Conservation (phyloP, 92 coral and sea anemone species). For the Micromussa lordhowensis region DNA sequence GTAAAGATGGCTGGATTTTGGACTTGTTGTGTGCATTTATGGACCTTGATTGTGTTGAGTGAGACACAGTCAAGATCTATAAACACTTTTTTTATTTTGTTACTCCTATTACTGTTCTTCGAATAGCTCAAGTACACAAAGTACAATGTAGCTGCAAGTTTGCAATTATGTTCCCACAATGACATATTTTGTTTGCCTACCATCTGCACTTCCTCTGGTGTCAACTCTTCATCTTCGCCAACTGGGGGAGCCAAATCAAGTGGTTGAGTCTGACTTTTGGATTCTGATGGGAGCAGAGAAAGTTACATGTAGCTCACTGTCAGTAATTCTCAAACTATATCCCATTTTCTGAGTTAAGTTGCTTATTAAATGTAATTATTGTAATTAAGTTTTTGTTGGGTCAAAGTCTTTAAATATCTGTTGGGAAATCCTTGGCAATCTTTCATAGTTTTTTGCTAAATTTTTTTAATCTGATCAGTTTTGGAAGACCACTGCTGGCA, state of each 20-base stretch:
- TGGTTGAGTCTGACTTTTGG: not conserved
- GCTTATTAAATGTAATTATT: too few species aligned
- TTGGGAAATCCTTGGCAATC: not conserved
- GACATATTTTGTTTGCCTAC: slow-evolving; percentile 31
- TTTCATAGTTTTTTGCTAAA: not conserved
- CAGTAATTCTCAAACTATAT: too few species aligned
- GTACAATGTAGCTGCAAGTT: not conserved
- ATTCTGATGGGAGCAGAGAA: not conserved
- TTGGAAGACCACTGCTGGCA: too few species aligned
- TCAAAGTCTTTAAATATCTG: not conserved
- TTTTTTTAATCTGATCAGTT: too few species aligned
- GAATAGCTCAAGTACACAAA: not conserved
- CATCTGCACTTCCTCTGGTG: slow-evolving; percentile 91
- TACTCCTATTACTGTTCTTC: not conserved
- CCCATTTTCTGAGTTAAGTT: too few species aligned
- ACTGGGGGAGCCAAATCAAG: slow-evolving; percentile 49
- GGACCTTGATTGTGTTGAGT: too few species aligned
- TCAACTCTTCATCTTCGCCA: slow-evolving; percentile 75
- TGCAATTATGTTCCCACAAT: not conserved
- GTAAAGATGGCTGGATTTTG: too few species aligned
- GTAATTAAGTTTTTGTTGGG: too few species aligned
- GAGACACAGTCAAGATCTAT: too few species aligned
- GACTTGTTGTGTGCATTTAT: too few species aligned
- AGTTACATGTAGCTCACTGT: not conserved
- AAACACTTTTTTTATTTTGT: too few species aligned